These are phyloP conservation scores for Dicyrtoma fusca DNA, from an alignment of 2,888 invertebrate genomes.

Conservation along the genomic window DNA sequence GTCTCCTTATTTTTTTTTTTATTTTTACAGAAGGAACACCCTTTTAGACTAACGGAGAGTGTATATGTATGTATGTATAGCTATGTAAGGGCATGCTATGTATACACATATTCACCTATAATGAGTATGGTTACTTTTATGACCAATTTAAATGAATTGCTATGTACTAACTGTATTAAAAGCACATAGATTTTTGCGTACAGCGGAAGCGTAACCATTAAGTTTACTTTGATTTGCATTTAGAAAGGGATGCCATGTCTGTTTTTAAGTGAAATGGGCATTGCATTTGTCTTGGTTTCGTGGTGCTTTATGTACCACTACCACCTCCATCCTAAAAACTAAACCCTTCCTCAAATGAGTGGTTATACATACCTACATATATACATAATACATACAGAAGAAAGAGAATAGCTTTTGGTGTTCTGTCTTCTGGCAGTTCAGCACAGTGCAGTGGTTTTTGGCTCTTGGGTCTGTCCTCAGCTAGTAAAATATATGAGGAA, in stretches of 20 bases:
- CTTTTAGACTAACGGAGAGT: not conserved
- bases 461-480: no score
- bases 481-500: not conserved
- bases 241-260: slow-evolving; percentile 9
- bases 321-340: no score
- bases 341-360: no score
- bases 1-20: not conserved
- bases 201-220: slow-evolving; percentile 20
- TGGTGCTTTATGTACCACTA: no score
- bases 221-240: slow-evolving; percentile 12
- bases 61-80: not conserved
- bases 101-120: no score
- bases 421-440: no score
- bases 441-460: no score
- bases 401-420: no score
- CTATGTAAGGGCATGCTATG: slow-evolving; percentile 14
- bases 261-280: no score
- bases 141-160: slow-evolving; percentile 29
- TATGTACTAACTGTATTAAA: slow-evolving; percentile 9
- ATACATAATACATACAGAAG: no score
- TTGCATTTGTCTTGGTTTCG: no score
- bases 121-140: slow-evolving; percentile 26
- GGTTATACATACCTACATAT: no score
- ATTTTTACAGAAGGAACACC: slow-evolving; percentile 8
- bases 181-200: not conserved